Evolutionary conservation across 2,888 invertebrate genomes (phyloP).

Genomic region (Antitype chi): DNA sequence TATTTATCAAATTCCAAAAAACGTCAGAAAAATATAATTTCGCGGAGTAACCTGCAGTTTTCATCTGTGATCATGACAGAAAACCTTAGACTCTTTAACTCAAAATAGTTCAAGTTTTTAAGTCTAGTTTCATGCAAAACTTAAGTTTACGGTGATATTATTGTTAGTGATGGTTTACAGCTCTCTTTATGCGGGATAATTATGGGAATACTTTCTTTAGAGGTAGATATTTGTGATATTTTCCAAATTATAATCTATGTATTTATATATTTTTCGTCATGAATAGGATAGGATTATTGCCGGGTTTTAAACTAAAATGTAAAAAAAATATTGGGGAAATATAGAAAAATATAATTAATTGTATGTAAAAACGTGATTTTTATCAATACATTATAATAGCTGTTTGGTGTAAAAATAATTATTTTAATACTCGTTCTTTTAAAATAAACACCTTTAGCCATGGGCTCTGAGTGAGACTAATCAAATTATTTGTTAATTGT

Average conservation of each 20-base stretch:
- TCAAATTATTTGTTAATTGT: slow-evolving; percentile 29
- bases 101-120: not conserved
- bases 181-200: slow-evolving; percentile 38
- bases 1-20: no score
- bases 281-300: not conserved
- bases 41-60: no score
- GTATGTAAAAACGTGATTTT: not conserved
- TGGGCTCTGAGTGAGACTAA: slow-evolving; percentile 17
- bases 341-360: not conserved
- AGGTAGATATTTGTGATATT: slow-evolving; percentile 50
- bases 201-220: slow-evolving; percentile 41
- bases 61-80: no score
- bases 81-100: no score
- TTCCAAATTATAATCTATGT: slow-evolving; percentile 37
- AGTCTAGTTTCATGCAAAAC: slow-evolving; percentile 33
- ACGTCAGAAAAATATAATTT: no score
- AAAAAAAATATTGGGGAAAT: not conserved
- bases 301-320: not conserved
- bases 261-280: slow-evolving; percentile 26
- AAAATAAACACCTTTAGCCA: slow-evolving; percentile 9
- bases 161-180: slow-evolving; percentile 47
- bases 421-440: slow-evolving; percentile 10
- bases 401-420: slow-evolving; percentile 3
- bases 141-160: slow-evolving; percentile 59
- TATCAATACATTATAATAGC: slow-evolving; percentile 25